phyloP scores from a whole-genome alignment of 2,797 vertebrate genomes.

The Rachycentron canadum region DNA sequence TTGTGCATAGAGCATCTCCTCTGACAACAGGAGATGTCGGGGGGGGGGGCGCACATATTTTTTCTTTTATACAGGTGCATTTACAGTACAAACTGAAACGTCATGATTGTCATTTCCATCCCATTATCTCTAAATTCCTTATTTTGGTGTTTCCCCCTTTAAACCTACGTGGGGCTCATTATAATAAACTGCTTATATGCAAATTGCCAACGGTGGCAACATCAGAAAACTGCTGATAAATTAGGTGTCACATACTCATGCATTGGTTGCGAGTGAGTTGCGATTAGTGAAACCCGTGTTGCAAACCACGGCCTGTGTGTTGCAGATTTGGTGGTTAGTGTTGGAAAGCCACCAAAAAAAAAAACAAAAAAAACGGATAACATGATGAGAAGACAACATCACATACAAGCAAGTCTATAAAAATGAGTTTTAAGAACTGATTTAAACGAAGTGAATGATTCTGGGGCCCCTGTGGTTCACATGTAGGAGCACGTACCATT shows the following conservation, averaged over 20 bases:
- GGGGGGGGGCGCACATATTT: too few species aligned
- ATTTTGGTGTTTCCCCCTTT: not conserved
- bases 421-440: too few species aligned
- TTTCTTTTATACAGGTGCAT: not conserved
- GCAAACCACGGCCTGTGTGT: not conserved
- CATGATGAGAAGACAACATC: too few species aligned
- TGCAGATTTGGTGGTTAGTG: not conserved
- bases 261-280: not conserved
- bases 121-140: not conserved
- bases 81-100: slow-evolving; percentile 1
- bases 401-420: too few species aligned
- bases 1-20: slow-evolving; percentile 32
- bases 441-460: too few species aligned
- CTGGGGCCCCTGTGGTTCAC: too few species aligned
- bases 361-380: too few species aligned
- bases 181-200: not conserved
- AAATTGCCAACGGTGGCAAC: not conserved
- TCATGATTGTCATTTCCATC: too few species aligned
- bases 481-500: too few species aligned
- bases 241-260: not conserved
- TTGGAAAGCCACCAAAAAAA: not conserved
- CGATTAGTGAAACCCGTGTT: not conserved
- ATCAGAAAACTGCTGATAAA: not conserved
- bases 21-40: not conserved
- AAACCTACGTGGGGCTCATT: not conserved